Conservation (phyloP, 2,113 vertebrate species). For the Gorsachius goisagi region DNA sequence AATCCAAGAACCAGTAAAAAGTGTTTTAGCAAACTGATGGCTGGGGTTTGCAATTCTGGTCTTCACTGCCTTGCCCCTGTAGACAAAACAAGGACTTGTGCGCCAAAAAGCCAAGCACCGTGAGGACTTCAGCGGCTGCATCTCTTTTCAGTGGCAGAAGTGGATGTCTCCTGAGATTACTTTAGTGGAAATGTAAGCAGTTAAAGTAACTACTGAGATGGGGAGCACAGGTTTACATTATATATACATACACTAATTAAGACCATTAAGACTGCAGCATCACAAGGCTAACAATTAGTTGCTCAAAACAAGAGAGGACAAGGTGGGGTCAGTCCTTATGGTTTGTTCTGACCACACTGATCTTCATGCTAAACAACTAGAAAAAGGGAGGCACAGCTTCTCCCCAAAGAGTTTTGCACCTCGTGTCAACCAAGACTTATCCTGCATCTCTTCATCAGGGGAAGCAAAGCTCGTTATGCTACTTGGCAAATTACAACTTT, state of each 20-base stretch:
- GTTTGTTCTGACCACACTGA: not conserved
- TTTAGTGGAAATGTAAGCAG: not conserved
- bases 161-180: rapidly evolving
- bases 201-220: not conserved
- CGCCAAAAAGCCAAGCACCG: rapidly evolving
- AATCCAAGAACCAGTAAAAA: not conserved
- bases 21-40: rapidly evolving
- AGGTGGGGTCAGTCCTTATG: rapidly evolving
- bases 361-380: not conserved
- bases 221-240: not conserved
- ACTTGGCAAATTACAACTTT: not conserved
- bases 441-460: not conserved
- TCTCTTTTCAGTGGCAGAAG: not conserved
- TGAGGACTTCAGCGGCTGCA: not conserved
- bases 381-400: not conserved
- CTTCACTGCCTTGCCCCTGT: not conserved
- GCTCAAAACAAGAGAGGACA: not conserved
- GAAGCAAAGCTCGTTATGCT: not conserved
- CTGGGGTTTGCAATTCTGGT: not conserved
- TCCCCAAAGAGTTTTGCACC: not conserved
- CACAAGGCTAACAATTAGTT: not conserved
- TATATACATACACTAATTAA: not conserved
- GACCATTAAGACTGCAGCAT: not conserved
- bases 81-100: not conserved
- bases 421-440: rapidly evolving